These are phyloP conservation scores for Recurvirostra avosetta DNA, from an alignment of 2,113 vertebrate species.

Conservation along the genomic window DNA sequence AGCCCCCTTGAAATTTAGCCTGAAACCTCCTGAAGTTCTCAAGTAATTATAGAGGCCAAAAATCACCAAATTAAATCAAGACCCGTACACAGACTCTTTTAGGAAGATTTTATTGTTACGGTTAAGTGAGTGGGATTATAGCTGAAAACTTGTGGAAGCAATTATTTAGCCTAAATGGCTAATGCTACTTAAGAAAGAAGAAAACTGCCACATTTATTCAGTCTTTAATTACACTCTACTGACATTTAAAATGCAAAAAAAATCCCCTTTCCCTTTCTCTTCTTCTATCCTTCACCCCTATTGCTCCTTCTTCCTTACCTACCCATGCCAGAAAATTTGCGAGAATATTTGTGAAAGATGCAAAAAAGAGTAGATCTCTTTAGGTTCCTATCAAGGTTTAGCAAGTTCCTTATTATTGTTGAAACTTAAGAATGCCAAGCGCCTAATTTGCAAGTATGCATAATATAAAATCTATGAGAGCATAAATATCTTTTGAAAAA, in stretches of 20 bases:
- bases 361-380: background rate
- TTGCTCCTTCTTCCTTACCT: background rate
- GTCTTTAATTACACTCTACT: background rate
- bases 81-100: accelerated
- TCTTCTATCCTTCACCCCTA: background rate
- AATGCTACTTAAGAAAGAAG: background rate
- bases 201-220: background rate
- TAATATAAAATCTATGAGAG: background rate
- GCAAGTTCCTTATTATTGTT: background rate
- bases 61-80: background rate
- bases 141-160: background rate
- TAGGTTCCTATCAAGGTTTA: background rate
- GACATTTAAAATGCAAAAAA: background rate
- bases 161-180: background rate
- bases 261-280: background rate
- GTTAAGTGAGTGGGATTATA: background rate
- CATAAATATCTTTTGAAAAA: background rate
- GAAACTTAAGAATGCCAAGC: background rate
- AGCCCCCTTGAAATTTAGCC: background rate
- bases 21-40: background rate
- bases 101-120: background rate
- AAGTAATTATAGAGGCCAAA: background rate
- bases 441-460: background rate
- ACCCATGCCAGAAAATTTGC: background rate
- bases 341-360: background rate